Percentiles rank a stretch among this genome's conserved stretches.
Evolutionary conservation across 2,888 invertebrate genomes (phyloP).

Genomic region (Magallana nippona): DNA sequence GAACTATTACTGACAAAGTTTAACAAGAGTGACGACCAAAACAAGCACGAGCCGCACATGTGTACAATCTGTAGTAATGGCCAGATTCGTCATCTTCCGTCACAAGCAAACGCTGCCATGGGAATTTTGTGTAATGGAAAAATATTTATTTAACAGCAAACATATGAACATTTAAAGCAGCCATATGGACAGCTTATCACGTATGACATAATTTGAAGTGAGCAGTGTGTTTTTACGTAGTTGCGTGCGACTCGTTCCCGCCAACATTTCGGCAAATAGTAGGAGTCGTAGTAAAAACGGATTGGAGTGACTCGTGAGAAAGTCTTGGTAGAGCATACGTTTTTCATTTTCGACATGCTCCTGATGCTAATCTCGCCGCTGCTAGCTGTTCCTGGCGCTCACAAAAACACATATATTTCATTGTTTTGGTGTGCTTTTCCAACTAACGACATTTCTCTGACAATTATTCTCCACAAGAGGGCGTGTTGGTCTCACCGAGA

Average conservation of each 20-base stretch:
- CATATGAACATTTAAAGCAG: slow-evolving; percentile 7
- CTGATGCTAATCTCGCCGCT: slow-evolving; percentile 32
- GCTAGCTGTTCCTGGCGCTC: slow-evolving; percentile 26
- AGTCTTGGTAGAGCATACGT: slow-evolving; percentile 22
- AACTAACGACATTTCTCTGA: slow-evolving; percentile 33
- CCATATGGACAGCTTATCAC: slow-evolving; percentile 29
- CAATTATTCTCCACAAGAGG: slow-evolving; percentile 29
- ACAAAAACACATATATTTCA: slow-evolving; percentile 33
- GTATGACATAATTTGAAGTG: slow-evolving; percentile 29
- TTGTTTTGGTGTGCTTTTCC: slow-evolving; percentile 29
- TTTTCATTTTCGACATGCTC: slow-evolving; percentile 38
- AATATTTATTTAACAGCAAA: slow-evolving; percentile 17
- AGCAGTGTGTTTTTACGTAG: slow-evolving; percentile 30
- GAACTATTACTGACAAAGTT: too few relatives aligned
- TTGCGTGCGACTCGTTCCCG: slow-evolving; percentile 46
- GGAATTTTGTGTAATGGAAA: slow-evolving; percentile 25
- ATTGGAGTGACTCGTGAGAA: slow-evolving; percentile 38
- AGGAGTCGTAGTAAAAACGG: slow-evolving; percentile 40
- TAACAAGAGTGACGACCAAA: too few relatives aligned
- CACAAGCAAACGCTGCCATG: not conserved
- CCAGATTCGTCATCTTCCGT: slow-evolving; percentile 1
- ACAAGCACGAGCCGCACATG: too few relatives aligned
- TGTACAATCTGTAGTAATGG: not conserved
- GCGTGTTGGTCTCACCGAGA: slow-evolving; percentile 21
- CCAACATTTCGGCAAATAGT: slow-evolving; percentile 44